A percentile compares a stretch with the other conserved stretches of the same genome.
Evolutionary conservation across 1,140 invertebrate genomes (phyloP).

Genomic region (Musca domestica): DNA sequence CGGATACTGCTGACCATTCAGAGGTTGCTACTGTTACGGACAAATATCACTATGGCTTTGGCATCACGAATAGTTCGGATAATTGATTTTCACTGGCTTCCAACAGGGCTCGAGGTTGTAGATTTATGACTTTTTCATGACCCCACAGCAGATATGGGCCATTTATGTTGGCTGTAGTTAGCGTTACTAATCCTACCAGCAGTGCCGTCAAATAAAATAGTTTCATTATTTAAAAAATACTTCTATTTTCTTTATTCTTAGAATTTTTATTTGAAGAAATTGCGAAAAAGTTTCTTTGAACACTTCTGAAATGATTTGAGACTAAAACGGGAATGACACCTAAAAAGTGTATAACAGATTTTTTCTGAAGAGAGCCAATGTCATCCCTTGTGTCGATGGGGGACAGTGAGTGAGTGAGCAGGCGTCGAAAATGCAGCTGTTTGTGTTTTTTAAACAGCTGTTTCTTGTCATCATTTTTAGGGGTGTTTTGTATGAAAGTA

Average conservation of each 20-base stretch:
- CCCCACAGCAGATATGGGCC: slow-evolving; percentile 62
- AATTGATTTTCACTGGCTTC: slow-evolving; percentile 55
- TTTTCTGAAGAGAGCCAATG: neutral
- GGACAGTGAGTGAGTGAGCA: neutral
- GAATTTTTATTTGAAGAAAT: neutral
- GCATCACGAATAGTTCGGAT: slow-evolving; percentile 51
- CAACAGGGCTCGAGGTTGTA: slow-evolving; percentile 56
- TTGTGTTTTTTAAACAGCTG: neutral
- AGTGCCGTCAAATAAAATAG: neutral
- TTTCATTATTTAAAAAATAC: slow-evolving; percentile 7
- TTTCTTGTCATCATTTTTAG: neutral
- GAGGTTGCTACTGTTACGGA: slow-evolving; percentile 43
- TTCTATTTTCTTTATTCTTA: neutral
- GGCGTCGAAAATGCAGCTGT: neutral
- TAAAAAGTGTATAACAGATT: slow-evolving; percentile 11
- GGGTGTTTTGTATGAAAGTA: no score
- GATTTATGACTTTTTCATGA: slow-evolving; percentile 54
- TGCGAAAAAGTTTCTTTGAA: neutral
- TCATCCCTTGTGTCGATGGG: neutral
- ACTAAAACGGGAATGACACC: neutral
- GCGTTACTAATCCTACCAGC: slow-evolving; percentile 1
- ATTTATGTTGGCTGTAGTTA: slow-evolving; percentile 29
- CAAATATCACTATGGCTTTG: slow-evolving; percentile 48
- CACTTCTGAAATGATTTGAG: neutral
- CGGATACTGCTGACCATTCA: slow-evolving; percentile 45